Conservation (phyloP, 2,797 vertebrate genomes). For the Anabas testudineus region DNA sequence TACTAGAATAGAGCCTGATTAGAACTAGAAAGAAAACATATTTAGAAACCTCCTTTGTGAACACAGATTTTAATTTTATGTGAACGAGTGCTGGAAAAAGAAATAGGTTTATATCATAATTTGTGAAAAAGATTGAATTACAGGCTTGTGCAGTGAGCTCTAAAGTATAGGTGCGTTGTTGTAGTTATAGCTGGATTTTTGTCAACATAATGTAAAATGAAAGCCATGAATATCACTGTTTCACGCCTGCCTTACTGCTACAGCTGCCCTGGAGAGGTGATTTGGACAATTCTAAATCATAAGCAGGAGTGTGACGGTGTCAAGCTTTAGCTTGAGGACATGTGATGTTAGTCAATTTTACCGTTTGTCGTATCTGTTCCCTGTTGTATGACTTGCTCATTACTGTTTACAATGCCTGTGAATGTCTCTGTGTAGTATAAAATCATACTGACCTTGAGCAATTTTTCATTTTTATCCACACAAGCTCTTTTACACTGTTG, state of each 20-base stretch:
- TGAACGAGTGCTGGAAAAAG: slow-evolving; percentile 5
- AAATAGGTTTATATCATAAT: neutral
- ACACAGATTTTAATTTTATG: neutral
- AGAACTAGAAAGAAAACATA: slow-evolving; percentile 5
- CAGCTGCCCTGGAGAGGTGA: neutral
- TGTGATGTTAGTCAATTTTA: no score
- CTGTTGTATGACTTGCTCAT: slow-evolving; percentile 3
- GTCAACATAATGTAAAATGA: neutral
- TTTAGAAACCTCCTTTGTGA: neutral
- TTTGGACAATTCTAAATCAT: slow-evolving; percentile 5
- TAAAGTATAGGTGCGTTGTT: neutral
- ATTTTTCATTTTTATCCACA: neutral
- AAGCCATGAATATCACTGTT: slow-evolving; percentile 7
- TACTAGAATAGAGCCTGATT: slow-evolving; percentile 46
- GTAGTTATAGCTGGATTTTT: slow-evolving; percentile 6
- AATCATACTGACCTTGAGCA: neutral
- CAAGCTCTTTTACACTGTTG: neutral
- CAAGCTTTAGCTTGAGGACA: neutral
- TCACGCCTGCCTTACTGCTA: neutral
- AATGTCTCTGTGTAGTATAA: neutral
- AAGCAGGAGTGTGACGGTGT: neutral
- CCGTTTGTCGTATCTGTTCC: neutral
- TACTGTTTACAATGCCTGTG: neutral
- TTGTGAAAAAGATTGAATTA: slow-evolving; percentile 8
- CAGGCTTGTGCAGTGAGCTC: no score